Evolutionary conservation across 2,888 invertebrate species (phyloP).

Genomic region (Tethea ocularis): DNA sequence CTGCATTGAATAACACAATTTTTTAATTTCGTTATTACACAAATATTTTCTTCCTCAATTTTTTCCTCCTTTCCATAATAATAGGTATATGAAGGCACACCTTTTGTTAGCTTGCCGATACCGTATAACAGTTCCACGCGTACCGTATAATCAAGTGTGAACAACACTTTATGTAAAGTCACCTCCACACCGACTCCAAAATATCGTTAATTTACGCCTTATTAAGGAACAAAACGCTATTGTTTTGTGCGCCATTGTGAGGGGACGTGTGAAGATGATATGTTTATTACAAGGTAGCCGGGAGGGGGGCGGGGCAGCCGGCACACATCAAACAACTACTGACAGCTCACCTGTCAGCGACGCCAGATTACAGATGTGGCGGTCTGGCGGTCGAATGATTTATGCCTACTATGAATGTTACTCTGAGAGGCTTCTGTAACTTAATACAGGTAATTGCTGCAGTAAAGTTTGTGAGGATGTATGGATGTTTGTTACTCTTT

Average conservation of each 20-base stretch:
- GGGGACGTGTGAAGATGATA: slow-evolving; percentile 18
- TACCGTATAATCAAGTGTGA: slow-evolving; percentile 1
- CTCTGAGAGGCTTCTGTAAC: background rate
- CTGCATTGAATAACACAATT: background rate
- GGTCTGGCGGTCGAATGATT: background rate
- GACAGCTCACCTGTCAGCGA: slow-evolving; percentile 23
- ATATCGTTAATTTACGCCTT: slow-evolving; percentile 52
- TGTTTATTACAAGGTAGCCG: slow-evolving; percentile 13
- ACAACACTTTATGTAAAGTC: slow-evolving; percentile 10
- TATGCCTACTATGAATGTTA: background rate
- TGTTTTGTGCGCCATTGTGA: slow-evolving; percentile 57
- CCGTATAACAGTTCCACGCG: background rate
- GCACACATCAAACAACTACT: slow-evolving; percentile 27
- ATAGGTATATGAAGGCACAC: background rate
- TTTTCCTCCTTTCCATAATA: background rate
- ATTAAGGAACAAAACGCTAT: slow-evolving; percentile 60
- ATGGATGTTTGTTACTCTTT: no score
- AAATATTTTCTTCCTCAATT: background rate
- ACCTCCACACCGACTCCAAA: slow-evolving; percentile 6
- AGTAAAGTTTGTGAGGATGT: no score
- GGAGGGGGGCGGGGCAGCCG: slow-evolving; percentile 12
- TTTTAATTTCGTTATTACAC: background rate
- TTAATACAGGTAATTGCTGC: no score
- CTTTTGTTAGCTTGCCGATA: slow-evolving; percentile 1
- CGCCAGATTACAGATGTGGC: background rate